Percentiles rank a stretch among this genome's conserved stretches.
Conservation (phyloP, 2,888 invertebrate species). For the Cerceris ruficornis region DNA sequence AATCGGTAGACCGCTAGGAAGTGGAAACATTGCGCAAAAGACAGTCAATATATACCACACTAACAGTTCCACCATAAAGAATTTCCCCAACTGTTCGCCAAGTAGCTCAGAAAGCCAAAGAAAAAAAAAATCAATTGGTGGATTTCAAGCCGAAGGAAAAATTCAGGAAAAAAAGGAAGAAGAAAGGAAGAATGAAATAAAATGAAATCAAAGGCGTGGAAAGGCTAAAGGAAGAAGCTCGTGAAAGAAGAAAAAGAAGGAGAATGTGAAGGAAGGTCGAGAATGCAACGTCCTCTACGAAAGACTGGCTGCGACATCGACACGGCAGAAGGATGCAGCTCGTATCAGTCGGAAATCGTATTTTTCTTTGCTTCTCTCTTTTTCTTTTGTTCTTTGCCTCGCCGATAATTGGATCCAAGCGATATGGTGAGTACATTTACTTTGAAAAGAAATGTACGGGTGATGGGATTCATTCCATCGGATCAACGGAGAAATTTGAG, state of each 20-base stretch:
- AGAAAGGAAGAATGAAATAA: neutral
- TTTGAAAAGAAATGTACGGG: no score
- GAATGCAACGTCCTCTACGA: constrained; percentile 12
- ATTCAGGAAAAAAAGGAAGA: neutral
- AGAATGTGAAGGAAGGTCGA: neutral
- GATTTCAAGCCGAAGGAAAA: neutral
- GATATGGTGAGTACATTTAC: no score
- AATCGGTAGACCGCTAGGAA: no score
- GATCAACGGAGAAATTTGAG: no score
- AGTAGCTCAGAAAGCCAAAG: neutral
- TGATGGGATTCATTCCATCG: no score
- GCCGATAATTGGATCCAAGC: no score
- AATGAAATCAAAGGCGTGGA: neutral
- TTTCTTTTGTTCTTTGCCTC: neutral
- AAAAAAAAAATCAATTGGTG: no score
- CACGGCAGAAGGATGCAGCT: constrained; percentile 40
- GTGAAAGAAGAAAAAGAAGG: neutral
- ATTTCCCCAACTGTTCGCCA: no score
- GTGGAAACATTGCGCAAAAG: no score
- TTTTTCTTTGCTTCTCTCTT: constrained; percentile 3
- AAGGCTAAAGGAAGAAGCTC: neutral
- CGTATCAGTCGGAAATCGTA: neutral
- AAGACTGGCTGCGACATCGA: constrained; percentile 13
- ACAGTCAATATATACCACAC: no score
- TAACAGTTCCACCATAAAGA: no score